phyloP scores from a whole-genome alignment of 2,113 vertebrate genomes.

The Takifugu flavidus region DNA sequence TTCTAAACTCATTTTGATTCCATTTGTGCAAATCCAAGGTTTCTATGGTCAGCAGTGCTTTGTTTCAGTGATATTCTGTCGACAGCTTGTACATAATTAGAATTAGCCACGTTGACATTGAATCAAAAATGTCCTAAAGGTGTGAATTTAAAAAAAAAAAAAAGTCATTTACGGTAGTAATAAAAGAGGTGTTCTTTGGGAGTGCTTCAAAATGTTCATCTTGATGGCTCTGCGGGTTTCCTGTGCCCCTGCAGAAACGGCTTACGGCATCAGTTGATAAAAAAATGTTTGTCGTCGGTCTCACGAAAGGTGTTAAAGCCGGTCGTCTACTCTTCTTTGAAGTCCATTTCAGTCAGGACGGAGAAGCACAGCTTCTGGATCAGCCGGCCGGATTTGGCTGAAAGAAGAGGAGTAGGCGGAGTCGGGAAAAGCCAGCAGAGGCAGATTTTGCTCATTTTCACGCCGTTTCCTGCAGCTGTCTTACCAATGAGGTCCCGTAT shows the following conservation, averaged over 20 bases:
- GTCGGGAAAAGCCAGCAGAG: neutral
- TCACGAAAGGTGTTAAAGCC: neutral
- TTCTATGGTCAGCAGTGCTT: constrained; percentile 43
- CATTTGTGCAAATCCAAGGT: constrained; percentile 16
- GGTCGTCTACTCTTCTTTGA: constrained; percentile 59
- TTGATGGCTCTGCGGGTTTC: neutral
- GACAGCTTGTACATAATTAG: constrained; percentile 4
- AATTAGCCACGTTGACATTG: constrained; percentile 13
- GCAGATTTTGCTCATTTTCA: neutral
- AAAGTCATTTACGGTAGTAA: neutral
- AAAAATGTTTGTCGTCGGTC: neutral
- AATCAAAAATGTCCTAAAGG: constrained; percentile 21
- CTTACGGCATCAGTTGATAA: constrained; percentile 1
- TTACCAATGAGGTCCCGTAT: constrained; percentile 77
- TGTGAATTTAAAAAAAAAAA: constrained; percentile 14
- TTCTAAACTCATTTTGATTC: constrained; percentile 8
- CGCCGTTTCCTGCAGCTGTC: constrained; percentile 6
- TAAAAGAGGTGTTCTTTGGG: constrained; percentile 12
- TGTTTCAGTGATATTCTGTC: constrained; percentile 27
- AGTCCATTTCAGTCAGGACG: constrained; percentile 86
- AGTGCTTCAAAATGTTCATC: constrained; percentile 17
- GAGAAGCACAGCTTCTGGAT: constrained; percentile 84
- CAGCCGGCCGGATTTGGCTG: constrained; percentile 68
- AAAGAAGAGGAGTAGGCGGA: constrained; percentile 13
- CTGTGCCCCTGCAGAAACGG: neutral